Evolutionary conservation across 2,888 invertebrate genomes (phyloP), one percentile per base, ranked within the genome.

Genomic region (Exocentrus adspersus): DNA sequence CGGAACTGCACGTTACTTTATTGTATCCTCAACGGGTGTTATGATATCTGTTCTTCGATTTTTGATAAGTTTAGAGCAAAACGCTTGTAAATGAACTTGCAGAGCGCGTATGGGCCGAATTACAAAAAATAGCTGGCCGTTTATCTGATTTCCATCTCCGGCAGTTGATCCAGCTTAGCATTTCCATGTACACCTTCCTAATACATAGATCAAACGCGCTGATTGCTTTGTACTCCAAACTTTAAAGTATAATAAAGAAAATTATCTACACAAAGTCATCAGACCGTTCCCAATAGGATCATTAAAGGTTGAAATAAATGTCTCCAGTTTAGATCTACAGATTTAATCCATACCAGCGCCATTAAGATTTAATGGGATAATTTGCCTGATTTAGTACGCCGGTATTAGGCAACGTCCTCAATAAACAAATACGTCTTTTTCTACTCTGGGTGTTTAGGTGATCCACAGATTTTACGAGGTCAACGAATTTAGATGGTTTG

Each of bases 381-480:
- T 48, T 48, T 48, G 48, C 28, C 5, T 48, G 28, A 48, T 48
- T 48, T 48, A 28, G 48, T 48, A 28, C 48, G 28, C 7, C 14
- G 16, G 17, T 10, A 24, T 48, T 48, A 14, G 48, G 48, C 48
- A 48, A 48, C 10, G 12, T 24, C 48, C 17, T 24, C 46, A 48
- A 48, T 28, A 48, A 48, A 48, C 20, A 48, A 28, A 28, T 48
- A 28, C 2, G 7, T 16, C 16, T 28, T 48, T 28, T 28, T 24
- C 21, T 41, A 9, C 28, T 24, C 24, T 14, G 53, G 48, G 41
- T 63, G 63, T 63, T 58, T 46, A 57, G 63, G 37, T 63, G 48
- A 58, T 37, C 41, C 2, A 20, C 20, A 24, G 52, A 16, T 59
- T 63, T 63, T 52, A 53, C 52, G 58, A 48, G 63, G 63, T 63